These are phyloP conservation scores for Ptychobarbus kaznakovi DNA, from an alignment of 2,797 vertebrate species.

Conservation along the genomic window DNA sequence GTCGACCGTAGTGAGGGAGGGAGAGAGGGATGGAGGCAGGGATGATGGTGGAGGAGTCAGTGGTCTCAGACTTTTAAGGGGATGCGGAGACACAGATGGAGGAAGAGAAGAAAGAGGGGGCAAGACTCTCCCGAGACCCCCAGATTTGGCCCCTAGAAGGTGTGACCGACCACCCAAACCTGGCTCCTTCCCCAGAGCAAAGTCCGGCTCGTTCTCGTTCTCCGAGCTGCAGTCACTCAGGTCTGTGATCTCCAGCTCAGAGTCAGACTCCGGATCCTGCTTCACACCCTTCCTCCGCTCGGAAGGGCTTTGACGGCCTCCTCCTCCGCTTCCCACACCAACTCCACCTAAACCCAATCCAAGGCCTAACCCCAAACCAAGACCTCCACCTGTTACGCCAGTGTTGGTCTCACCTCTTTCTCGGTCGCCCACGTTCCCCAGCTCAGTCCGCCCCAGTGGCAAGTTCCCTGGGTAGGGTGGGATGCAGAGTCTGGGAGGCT, in stretches of 20 bases:
- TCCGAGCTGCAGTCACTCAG: conserved; percentile 91
- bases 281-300: conserved; percentile 80
- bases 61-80: conserved; percentile 81
- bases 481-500: conserved; percentile 74
- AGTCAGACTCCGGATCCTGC: conserved; percentile 89
- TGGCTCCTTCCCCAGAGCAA: conserved; percentile 70
- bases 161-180: conserved; percentile 70
- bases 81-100: conserved; percentile 73
- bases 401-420: conserved; percentile 72
- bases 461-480: conserved; percentile 77
- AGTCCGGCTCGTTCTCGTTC: conserved; percentile 81
- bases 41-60: conserved; percentile 76
- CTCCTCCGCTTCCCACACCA: conserved; percentile 63
- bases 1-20: conserved; percentile 74
- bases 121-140: conserved; percentile 70
- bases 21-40: conserved; percentile 74
- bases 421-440: conserved; percentile 73
- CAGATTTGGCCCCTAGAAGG: conserved; percentile 69
- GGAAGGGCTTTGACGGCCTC: conserved; percentile 73
- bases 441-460: conserved; percentile 75
- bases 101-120: conserved; percentile 74
- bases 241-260: conserved; percentile 92
- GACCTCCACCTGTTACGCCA: conserved; percentile 52
- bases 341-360: conserved; percentile 68
- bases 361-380: conserved; percentile 64